Evolutionary conservation across 2,888 invertebrate species (phyloP).

Genomic region (Campopleginae sp.): DNA sequence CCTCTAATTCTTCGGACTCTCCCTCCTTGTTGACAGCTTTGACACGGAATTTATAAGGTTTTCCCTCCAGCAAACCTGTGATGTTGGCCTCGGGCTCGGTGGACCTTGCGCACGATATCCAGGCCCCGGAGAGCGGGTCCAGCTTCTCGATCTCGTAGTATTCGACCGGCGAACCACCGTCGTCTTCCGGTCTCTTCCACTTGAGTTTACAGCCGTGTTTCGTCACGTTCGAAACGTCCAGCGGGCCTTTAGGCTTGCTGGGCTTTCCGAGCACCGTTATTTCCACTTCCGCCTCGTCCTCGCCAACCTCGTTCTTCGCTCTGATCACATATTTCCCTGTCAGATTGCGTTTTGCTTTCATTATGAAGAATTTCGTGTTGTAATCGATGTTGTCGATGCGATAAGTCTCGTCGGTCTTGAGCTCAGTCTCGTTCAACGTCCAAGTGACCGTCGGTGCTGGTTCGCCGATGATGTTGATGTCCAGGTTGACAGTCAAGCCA

Average conservation of each 20-base stretch:
- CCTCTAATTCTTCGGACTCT: conserved; percentile 97
- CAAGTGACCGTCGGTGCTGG: conserved; percentile 97
- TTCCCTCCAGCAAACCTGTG: conserved; percentile 95
- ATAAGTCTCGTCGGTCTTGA: conserved; percentile 87
- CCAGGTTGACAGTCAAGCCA: conserved; percentile 94
- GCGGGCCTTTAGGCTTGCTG: conserved; percentile 92
- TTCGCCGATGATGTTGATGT: conserved; percentile 96
- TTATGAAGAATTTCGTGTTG: conserved; percentile 95
- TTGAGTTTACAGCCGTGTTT: conserved; percentile 96
- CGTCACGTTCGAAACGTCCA: conserved; percentile 94
- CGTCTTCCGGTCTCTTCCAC: conserved; percentile 98
- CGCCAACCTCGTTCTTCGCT: conserved; percentile 96
- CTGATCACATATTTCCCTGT: conserved; percentile 95
- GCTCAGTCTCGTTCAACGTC: conserved; percentile 90
- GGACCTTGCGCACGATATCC: conserved; percentile 96
- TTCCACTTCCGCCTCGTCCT: conserved; percentile 96
- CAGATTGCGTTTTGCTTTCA: conserved; percentile 92
- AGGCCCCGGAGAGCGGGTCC: conserved; percentile 95
- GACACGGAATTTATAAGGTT: conserved; percentile 99
- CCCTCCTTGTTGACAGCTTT: conserved; percentile 99
- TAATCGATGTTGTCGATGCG: conserved; percentile 94
- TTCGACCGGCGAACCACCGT: conserved; percentile 97
- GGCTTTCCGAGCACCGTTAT: conserved; percentile 94
- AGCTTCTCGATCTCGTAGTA: conserved; percentile 98
- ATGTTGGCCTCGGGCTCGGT: conserved; percentile 94